Evolutionary conservation across 1,140 invertebrate species (phyloP).

Genomic region (Drosophila persimilis): DNA sequence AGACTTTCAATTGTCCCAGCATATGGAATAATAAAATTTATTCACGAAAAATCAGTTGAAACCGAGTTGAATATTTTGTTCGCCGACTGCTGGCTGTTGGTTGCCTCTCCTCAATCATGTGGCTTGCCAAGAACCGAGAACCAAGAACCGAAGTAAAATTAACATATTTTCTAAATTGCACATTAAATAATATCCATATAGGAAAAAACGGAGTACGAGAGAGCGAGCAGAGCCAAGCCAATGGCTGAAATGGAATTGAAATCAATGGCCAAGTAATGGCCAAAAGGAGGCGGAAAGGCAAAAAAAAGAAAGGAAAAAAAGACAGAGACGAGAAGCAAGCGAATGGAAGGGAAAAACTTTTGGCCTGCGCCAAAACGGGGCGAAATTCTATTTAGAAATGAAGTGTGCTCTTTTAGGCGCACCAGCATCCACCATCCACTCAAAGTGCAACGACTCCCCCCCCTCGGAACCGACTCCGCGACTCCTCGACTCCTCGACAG

Average conservation of each 20-base stretch:
- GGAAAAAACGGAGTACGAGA: slow-evolving; percentile 8
- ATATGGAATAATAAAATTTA: slow-evolving; percentile 77
- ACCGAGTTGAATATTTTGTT: slow-evolving; percentile 1
- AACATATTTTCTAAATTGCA: slow-evolving; percentile 54
- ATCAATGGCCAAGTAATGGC: slow-evolving; percentile 68
- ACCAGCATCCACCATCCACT: slow-evolving; percentile 28
- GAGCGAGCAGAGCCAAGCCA: slow-evolving; percentile 4
- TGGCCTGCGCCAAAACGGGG: slow-evolving; percentile 47
- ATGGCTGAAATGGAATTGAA: slow-evolving; percentile 57
- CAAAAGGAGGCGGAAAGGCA: slow-evolving; percentile 16
- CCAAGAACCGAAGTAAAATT: slow-evolving; percentile 4
- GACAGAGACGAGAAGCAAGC: slow-evolving; percentile 5
- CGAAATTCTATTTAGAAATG: slow-evolving; percentile 74
- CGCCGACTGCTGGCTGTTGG: too few species aligned
- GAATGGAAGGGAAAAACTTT: slow-evolving; percentile 38
- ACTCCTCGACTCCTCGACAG: slow-evolving; percentile 14
- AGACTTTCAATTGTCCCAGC: slow-evolving; percentile 37
- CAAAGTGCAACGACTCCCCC: slow-evolving; percentile 56
- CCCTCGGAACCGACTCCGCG: too few species aligned
- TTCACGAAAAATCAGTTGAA: slow-evolving; percentile 53
- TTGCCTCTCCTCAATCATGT: too few species aligned
- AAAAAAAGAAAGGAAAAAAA: slow-evolving; percentile 3
- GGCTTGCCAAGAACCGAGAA: neutral
- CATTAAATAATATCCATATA: slow-evolving; percentile 52
- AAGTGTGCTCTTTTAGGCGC: slow-evolving; percentile 67